Base-by-base conservation (phyloP, 2,113 vertebrate species). In the Hylia prasina region DNA sequence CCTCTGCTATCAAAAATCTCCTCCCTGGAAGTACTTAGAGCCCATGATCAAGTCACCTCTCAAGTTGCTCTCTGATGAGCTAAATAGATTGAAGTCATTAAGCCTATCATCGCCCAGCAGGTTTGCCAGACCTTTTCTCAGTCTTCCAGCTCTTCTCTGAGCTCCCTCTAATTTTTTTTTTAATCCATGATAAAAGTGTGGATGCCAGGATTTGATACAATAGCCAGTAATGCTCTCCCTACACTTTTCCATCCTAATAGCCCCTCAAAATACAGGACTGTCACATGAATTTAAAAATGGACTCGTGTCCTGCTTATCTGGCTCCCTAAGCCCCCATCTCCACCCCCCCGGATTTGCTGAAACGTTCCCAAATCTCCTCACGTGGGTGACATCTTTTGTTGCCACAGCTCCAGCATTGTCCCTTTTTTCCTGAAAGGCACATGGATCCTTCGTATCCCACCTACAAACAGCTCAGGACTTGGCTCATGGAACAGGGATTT, bases 41-140 rank as follows among this genome's bases (percentile, higher is more conserved):
- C 81, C 92, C 50, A 3, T 19, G 95, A 93, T 96, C 94, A 94
- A 95, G 93, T 94, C 92, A 96, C 92, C 92, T 96, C 90, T 97
- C 93, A 66, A 93, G 92, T 88, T 94, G 47, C 64, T 94, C 93
- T 95, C 92, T 95, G 92, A 96, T 94, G 95, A 95, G 85, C 75
- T 94, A 90, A 95, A 94, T 82, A 97, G 94, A 93, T 95, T 82
- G 95, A 82, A 96, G 72, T 93, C 89, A 85, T 96, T 94, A 96
- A 96, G 87, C 90, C 96, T 96, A 88, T 95, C 93, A 95, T 88
- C 63, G 11, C 79, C 75, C 64, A 82, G 92, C 87, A 96, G 92
- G 90, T 93, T 47, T 86, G 66, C 72, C 71, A 94, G 85, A 77
- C 87, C 81, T 93, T 90, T 90, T 90, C 42, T 90, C 76, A 44